Conservation (phyloP, 2,113 vertebrate species). For the Hemiprocne comata region DNA sequence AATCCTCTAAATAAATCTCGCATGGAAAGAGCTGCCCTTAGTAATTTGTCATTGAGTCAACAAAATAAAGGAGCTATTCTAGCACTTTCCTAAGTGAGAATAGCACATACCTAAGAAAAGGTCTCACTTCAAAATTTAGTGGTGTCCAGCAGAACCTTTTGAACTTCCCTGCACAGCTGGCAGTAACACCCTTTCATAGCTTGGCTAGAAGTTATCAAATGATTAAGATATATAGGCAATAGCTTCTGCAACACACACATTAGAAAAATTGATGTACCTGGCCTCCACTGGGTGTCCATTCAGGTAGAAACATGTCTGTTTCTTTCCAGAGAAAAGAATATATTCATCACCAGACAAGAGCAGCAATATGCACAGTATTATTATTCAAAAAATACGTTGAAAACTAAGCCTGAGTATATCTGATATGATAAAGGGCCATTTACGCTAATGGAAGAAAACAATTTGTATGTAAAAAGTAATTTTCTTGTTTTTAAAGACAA, state of each 20-base stretch:
- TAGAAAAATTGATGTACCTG: neutral
- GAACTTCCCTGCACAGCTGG: neutral
- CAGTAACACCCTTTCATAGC: neutral
- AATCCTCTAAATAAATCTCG: neutral
- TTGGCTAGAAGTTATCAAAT: neutral
- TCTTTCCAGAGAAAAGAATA: neutral
- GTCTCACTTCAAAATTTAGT: neutral
- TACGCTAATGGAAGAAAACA: neutral
- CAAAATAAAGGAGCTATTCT: neutral
- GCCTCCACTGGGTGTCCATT: neutral
- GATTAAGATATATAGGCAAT: neutral
- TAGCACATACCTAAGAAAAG: neutral
- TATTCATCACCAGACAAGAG: neutral
- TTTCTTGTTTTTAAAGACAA: neutral
- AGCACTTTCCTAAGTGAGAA: neutral
- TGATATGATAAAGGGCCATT: neutral
- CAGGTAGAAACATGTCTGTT: neutral
- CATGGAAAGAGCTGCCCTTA: neutral
- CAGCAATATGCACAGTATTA: neutral
- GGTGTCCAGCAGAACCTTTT: neutral
- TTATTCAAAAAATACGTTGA: neutral
- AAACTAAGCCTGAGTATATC: neutral
- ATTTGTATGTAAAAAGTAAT: neutral
- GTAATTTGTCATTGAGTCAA: neutral
- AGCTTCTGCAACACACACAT: neutral